Base-by-base conservation (phyloP, 2,113 vertebrate genomes). In the Callospermophilus lateralis region DNA sequence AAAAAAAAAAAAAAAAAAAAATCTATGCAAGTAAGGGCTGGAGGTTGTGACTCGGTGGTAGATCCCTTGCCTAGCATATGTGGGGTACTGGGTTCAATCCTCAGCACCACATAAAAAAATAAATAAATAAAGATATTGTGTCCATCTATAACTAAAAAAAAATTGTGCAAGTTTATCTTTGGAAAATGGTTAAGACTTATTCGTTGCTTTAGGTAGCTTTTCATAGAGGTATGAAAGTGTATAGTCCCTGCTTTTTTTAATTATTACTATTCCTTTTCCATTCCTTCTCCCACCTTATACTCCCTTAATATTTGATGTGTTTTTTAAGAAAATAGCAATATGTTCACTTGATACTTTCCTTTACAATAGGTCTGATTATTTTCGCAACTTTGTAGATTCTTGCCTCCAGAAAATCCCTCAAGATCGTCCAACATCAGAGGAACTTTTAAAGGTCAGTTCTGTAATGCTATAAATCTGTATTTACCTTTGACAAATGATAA, bases 331-430 rank as follows among this genome's bases (percentile, higher is more conserved):
- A 67, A 97, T 97, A 96, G 65, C 95, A 4, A 5, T 96, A 92
- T 97, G 97, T 97, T 98, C 89, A 88, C 85, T n/a, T 96, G 90
- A 77, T 80, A 81, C 81, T 96, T 98, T 85, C 95, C 89, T 95
- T 98, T 97, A 87, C 94, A 96, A 90, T 97, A 99, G 99, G 99
- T 99, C 99, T 98, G 99, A 99, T 98, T 99, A 99, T 99, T 99
- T 99, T 98, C 98, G 99, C 98, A 99, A 99, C 98, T 99, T 99
- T 99, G 99, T 99, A 98, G 99, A 99, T 99, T 99, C 99, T 98
- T 99, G 99, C 98, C 99, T 99, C 98, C 99, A 99, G 99, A 99
- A 99, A 99, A 99, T 99, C 97, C 99, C 99, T 98, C 99, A 99
- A 98, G 99, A 99, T 98, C 99, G 99, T 94, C 99, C 99, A 74